phyloP scores from a whole-genome alignment of 2,113 vertebrate genomes.

The Machaerirhynchus nigripectus region DNA sequence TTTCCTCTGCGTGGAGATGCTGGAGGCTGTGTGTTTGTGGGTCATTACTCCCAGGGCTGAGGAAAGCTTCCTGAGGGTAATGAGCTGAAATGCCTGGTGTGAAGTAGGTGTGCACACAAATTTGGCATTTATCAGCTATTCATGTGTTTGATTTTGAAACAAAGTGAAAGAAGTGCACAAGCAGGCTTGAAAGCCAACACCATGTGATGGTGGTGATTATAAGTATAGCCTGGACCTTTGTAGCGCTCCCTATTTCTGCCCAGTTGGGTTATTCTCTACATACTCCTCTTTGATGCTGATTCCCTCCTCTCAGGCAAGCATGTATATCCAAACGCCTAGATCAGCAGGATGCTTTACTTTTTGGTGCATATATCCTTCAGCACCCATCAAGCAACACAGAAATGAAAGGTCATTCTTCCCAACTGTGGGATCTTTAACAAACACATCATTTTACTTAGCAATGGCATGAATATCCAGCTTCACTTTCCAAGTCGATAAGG shows the following conservation, averaged over 20 bases:
- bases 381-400: background rate
- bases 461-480: background rate
- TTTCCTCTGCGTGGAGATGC: background rate
- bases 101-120: constrained; percentile 2
- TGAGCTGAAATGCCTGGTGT: background rate
- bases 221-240: background rate
- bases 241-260: background rate
- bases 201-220: background rate
- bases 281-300: background rate
- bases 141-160: constrained; percentile 27
- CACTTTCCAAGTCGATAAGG: background rate
- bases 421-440: background rate
- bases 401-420: background rate
- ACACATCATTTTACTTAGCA: background rate
- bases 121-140: background rate
- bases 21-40: background rate
- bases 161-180: background rate
- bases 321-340: background rate
- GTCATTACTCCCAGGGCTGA: background rate
- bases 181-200: background rate
- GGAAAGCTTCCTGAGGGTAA: background rate
- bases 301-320: background rate
- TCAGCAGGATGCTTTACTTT: background rate
- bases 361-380: background rate
- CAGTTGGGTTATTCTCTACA: background rate